Conservation (phyloP, 1,140 invertebrate species). For the Tetramorium alpestre region DNA sequence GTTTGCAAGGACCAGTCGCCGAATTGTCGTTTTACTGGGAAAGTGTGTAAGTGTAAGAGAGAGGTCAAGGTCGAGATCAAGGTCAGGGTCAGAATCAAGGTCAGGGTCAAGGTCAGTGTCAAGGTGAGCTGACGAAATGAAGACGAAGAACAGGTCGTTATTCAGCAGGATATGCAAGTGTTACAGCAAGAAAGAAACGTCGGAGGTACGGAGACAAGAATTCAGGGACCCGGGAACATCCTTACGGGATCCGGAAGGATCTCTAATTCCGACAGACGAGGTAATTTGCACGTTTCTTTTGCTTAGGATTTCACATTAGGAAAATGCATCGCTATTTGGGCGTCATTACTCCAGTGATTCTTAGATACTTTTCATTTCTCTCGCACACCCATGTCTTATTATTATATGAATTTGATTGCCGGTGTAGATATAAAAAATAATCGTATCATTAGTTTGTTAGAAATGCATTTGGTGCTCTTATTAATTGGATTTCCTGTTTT, state of each 20-base stretch:
- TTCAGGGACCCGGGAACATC: background rate
- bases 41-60: background rate
- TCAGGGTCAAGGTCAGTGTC: constrained; percentile 27
- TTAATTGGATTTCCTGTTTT: background rate
- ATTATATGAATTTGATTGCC: background rate
- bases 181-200: constrained; percentile 49
- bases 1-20: background rate
- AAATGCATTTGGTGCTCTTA: background rate
- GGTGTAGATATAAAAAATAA: background rate
- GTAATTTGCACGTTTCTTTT: constrained; percentile 20
- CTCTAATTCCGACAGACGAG: constrained; percentile 7
- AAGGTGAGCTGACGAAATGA: constrained; percentile 61
- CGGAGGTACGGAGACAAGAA: background rate
- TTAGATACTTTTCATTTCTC: background rate
- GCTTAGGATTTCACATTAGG: background rate
- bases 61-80: background rate
- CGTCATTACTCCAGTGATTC: background rate
- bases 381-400: background rate
- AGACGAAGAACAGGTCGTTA: constrained; percentile 74
- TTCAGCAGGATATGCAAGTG: constrained; percentile 77
- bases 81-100: constrained; percentile 27
- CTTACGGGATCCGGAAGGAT: background rate
- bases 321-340: background rate
- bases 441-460: background rate
- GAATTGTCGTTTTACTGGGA: background rate